Percentiles rank a stretch among this genome's conserved stretches.
Conservation (phyloP, 2,113 vertebrate genomes). For the Oreochromis niloticus region DNA sequence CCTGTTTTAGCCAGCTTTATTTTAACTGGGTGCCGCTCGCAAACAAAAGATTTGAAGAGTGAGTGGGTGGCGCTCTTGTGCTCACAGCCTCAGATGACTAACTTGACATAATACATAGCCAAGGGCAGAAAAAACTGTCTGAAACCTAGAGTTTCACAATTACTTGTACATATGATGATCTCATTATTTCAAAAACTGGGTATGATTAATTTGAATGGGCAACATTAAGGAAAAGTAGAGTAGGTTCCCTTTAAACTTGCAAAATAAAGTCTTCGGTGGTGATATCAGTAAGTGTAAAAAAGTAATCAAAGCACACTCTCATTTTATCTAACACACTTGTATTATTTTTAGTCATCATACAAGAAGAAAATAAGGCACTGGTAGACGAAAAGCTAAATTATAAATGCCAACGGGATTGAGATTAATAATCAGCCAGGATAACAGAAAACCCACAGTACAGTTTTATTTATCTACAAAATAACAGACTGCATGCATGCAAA, state of each 20-base stretch:
- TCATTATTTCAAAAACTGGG: neutral
- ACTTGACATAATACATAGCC: neutral
- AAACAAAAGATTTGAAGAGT: neutral
- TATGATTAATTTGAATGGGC: neutral
- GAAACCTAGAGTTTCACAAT: neutral
- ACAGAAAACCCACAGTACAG: neutral
- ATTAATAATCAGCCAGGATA: neutral
- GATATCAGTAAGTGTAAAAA: neutral
- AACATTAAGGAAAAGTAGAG: neutral
- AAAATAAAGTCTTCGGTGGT: neutral
- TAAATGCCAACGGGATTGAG: neutral
- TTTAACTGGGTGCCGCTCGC: neutral
- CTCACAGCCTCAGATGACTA: neutral
- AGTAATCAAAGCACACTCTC: neutral
- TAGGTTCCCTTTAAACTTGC: neutral
- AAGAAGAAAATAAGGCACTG: neutral
- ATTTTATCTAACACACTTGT: neutral
- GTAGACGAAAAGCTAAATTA: rapidly evolving
- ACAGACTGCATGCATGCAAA: neutral
- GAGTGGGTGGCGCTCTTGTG: neutral
- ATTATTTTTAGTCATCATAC: neutral
- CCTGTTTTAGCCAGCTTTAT: neutral
- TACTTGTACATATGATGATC: neutral
- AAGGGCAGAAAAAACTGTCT: rapidly evolving
- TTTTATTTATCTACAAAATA: neutral